Percentiles rank a stretch among this genome's conserved stretches.
These are phyloP conservation scores for Macrophya alboannulata DNA, from an alignment of 2,888 invertebrate genomes.

Conservation along the genomic window DNA sequence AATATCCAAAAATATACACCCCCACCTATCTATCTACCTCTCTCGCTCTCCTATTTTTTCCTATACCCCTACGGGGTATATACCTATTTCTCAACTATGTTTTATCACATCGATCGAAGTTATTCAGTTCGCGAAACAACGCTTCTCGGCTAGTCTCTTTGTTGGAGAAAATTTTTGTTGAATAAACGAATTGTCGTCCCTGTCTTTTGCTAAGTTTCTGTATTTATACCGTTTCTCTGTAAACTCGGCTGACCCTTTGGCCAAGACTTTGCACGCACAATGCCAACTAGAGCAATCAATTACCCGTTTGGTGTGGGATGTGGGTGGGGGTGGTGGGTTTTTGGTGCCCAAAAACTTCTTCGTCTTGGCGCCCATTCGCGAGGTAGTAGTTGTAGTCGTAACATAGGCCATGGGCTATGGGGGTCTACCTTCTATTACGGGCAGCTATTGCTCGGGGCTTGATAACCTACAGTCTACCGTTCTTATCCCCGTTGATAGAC, in stretches of 20 bases:
- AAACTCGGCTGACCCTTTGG: slow-evolving; percentile 61
- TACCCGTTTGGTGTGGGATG: slow-evolving; percentile 36
- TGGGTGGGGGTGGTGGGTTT: slow-evolving; percentile 50
- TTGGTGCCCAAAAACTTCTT: slow-evolving; percentile 13
- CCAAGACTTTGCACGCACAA: slow-evolving; percentile 41
- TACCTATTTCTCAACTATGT: neutral
- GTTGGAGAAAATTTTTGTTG: neutral
- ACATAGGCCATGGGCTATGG: neutral
- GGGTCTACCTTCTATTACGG: neutral
- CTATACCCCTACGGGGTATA: too few species aligned
- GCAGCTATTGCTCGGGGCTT: slow-evolving; percentile 1
- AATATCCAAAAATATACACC: slow-evolving; percentile 33
- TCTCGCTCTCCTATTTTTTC: neutral
- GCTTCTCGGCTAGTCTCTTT: too few species aligned
- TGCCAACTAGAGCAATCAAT: slow-evolving; percentile 45
- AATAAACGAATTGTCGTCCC: neutral
- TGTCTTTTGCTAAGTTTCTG: neutral
- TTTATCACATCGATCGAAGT: neutral
- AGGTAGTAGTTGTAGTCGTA: neutral
- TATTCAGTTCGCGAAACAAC: neutral
- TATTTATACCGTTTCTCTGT: slow-evolving; percentile 42
- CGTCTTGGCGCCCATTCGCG: neutral
- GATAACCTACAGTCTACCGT: slow-evolving; percentile 12
- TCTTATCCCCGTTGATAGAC: slow-evolving; percentile 30
- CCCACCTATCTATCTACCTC: neutral